A percentile compares a stretch with the other conserved stretches of the same genome.
Evolutionary conservation across 1,140 invertebrate species (phyloP).

Genomic region (Aphidius gifuensis): DNA sequence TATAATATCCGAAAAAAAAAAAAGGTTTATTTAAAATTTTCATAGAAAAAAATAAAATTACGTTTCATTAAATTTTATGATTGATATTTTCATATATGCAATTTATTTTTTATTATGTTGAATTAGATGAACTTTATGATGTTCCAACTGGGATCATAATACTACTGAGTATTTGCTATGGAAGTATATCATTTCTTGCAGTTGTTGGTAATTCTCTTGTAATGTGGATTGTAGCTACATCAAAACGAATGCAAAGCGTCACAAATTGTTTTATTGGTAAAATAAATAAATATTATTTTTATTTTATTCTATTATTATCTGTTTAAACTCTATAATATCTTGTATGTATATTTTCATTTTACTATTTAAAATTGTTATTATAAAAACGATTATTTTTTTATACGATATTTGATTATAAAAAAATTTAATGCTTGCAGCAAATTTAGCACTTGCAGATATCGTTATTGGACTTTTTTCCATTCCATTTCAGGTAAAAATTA

Average conservation of each 20-base stretch:
- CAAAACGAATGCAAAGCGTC: conserved; percentile 73
- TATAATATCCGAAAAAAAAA: no score
- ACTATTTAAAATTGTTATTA: no score
- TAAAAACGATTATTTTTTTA: no score
- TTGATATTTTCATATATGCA: no score
- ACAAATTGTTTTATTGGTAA: conserved; percentile 75
- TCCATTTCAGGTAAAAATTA: conserved; percentile 69
- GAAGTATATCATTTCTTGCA: conserved; percentile 74
- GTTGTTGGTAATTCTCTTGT: conserved; percentile 79
- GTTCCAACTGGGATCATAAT: conserved; percentile 71
- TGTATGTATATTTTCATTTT: no score
- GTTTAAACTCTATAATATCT: no score
- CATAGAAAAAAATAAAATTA: no score
- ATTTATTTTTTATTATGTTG: conserved; percentile 1
- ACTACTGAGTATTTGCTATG: conserved; percentile 75
- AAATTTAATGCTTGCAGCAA: conserved; percentile 42
- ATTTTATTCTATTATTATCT: no score
- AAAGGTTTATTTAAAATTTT: no score
- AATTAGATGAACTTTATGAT: conserved; percentile 59
- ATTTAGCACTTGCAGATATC: conserved; percentile 74
- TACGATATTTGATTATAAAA: no score
- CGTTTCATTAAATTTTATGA: no score
- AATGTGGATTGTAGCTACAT: conserved; percentile 75
- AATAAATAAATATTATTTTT: no score
- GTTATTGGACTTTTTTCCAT: conserved; percentile 75